A percentile compares a stretch with the other conserved stretches of the same genome.
phyloP scores from a whole-genome alignment of 2,113 vertebrate genomes.

The Prionailurus viverrinus region DNA sequence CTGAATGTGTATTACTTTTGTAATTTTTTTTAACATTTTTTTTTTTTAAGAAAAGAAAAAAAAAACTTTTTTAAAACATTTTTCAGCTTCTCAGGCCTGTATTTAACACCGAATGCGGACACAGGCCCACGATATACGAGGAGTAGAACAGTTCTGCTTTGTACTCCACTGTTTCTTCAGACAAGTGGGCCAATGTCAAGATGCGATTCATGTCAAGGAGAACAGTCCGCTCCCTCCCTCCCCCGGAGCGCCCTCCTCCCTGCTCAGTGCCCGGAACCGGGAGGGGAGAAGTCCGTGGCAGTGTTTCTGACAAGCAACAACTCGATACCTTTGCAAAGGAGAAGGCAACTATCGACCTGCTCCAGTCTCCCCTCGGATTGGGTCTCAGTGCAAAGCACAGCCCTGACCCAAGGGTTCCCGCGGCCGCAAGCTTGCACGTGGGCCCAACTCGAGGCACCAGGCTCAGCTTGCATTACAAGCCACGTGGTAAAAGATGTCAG shows the following conservation, averaged over 20 bases:
- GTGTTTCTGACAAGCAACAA: neutral
- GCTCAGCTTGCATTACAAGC: neutral
- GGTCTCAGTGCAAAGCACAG: neutral
- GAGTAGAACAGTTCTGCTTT: neutral
- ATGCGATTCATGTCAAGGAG: neutral
- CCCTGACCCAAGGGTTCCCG: neutral
- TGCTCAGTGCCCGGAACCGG: neutral
- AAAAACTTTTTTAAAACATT: neutral
- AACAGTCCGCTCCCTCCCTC: neutral
- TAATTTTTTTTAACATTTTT: neutral
- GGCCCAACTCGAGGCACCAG: neutral
- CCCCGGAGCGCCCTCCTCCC: neutral
- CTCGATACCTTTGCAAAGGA: neutral
- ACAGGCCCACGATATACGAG: neutral
- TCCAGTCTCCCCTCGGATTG: neutral
- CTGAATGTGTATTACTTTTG: neutral
- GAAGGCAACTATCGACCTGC: neutral
- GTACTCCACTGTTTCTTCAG: neutral
- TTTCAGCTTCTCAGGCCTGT: neutral
- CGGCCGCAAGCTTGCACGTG: neutral
- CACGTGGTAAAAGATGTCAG: neutral
- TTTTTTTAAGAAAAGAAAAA: constrained; percentile 14
- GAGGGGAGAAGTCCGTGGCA: too few relatives aligned
- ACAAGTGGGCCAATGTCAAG: neutral
- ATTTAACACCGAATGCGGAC: neutral